phyloP scores from a whole-genome alignment of 2,797 vertebrate genomes.

The Alauda arvensis region DNA sequence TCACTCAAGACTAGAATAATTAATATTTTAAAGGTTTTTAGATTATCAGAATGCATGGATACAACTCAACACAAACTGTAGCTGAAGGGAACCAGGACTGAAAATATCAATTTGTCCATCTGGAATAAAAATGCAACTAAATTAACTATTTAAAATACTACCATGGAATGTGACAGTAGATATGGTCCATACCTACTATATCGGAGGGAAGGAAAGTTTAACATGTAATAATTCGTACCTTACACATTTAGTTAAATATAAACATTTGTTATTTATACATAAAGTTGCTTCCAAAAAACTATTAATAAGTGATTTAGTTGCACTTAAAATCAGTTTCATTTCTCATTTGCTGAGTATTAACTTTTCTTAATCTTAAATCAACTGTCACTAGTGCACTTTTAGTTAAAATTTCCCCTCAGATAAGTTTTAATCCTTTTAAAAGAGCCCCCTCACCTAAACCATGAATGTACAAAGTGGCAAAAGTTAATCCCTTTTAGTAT shows the following conservation, averaged over 20 bases:
- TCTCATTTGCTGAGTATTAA: constrained; percentile 71
- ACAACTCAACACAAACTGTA: constrained; percentile 75
- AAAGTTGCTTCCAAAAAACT: constrained; percentile 81
- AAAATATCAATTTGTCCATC: constrained; percentile 71
- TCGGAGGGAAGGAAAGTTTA: constrained; percentile 70
- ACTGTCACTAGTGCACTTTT: constrained; percentile 72
- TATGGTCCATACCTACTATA: constrained; percentile 67
- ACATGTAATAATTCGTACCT: constrained; percentile 77
- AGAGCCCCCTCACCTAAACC: constrained; percentile 87
- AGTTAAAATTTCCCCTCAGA: constrained; percentile 81
- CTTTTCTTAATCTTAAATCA: constrained; percentile 75
- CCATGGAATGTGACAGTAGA: constrained; percentile 77
- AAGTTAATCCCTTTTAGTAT: constrained; percentile 90
- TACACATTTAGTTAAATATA: constrained; percentile 85
- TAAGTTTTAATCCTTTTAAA: constrained; percentile 80
- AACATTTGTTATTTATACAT: constrained; percentile 86
- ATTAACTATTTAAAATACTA: constrained; percentile 74
- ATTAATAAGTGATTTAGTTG: constrained; percentile 82
- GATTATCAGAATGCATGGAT: constrained; percentile 77
- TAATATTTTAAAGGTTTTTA: constrained; percentile 74
- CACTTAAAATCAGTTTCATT: constrained; percentile 72
- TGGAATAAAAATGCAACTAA: constrained; percentile 71
- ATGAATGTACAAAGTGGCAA: constrained; percentile 82
- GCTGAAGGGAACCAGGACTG: constrained; percentile 69
- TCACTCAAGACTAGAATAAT: constrained; percentile 77